Evolutionary conservation across 1,140 invertebrate species (phyloP), one percentile per base, ranked within the genome.

Genomic region (Trinorchestia longiramus): DNA sequence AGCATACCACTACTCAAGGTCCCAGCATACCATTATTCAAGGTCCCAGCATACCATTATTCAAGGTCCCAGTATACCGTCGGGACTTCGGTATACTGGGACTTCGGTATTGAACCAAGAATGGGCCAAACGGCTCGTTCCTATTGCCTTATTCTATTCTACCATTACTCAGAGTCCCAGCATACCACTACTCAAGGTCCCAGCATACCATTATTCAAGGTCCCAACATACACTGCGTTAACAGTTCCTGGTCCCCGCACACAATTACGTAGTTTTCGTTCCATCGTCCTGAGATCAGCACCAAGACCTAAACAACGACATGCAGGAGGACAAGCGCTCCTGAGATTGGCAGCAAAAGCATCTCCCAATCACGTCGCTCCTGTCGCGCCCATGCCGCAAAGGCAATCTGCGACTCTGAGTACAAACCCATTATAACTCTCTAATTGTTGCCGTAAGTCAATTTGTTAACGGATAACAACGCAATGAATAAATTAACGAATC

Each of bases 391-490:
- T 28, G 28, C 62, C 62, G 62, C 62, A 53, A 19, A 87, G 90
- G 41, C 90, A 92, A 92, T 92, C 90, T 92, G 90, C 42, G 90
- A 92, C 90, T 36, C 41, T 44, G 41, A 11, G 42, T 42, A 94
- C 92, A 94, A 94, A 94, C 40, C 92, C 92, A 94, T 94, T 94
- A 94, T 94, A 94, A 94, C 92, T 45, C 92, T 11, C 92, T 94
- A 94, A 94, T 94, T 94, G 92, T 47, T 40, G 44, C 43, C 92
- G 92, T 94, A 94, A 94, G 92, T 94, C 92, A 94, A 94, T 94
- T 94, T 94, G 92, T 94, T 94, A 94, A 45, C 92, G 43, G 92
- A 94, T 94, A 94, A 94, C 92, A 47, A 94, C 44, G 92, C 92
- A 45, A 94, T 94, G 92, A 94, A 94, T 94, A 94, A 94, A 94